Evolutionary conservation across 2,797 vertebrate species (phyloP).

Genomic region (Ceryle rudis): DNA sequence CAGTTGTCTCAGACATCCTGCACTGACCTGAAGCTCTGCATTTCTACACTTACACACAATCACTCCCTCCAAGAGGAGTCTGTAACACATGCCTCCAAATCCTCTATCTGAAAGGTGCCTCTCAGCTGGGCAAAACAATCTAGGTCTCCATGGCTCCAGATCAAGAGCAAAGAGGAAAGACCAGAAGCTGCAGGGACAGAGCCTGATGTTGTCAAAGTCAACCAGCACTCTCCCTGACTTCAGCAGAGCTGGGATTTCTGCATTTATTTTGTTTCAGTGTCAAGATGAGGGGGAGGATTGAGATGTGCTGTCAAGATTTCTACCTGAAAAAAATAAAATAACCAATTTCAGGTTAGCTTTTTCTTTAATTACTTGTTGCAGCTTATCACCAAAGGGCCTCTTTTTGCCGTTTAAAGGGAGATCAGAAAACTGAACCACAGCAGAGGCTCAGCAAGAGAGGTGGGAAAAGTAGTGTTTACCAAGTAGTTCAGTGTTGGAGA

Average conservation of each 20-base stretch:
- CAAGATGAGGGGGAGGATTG: neutral
- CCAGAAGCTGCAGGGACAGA: neutral
- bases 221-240: neutral
- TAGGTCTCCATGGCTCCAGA: neutral
- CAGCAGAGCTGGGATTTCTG: neutral
- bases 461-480: constrained; percentile 36
- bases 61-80: neutral
- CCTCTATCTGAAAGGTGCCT: neutral
- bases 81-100: fast-evolving
- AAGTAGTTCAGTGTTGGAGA: constrained; percentile 10
- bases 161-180: neutral
- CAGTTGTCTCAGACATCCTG: neutral
- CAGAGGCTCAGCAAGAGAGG: neutral
- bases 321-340: constrained; percentile 4
- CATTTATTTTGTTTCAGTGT: neutral
- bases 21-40: neutral
- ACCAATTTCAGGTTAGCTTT: neutral
- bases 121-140: neutral
- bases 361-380: neutral
- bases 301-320: neutral
- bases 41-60: neutral
- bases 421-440: neutral
- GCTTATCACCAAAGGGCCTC: neutral
- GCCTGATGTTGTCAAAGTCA: neutral
- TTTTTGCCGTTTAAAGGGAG: neutral